These are phyloP conservation scores for Zosterops borbonicus DNA, from an alignment of 2,113 vertebrate genomes.

Conservation along the genomic window DNA sequence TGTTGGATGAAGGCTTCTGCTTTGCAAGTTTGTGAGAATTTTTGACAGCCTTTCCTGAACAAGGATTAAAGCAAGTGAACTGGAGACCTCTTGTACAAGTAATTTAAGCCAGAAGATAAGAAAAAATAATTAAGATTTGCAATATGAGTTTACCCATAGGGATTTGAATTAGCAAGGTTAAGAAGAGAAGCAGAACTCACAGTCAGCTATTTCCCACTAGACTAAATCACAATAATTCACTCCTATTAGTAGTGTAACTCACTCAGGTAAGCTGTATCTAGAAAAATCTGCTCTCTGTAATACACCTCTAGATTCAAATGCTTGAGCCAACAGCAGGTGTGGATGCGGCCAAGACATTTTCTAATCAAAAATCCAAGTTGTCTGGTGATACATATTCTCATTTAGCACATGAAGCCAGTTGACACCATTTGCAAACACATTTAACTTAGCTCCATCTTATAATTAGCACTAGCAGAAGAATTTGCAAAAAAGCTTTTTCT, in stretches of 20 bases:
- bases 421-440: neutral
- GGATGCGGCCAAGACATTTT: neutral
- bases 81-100: neutral
- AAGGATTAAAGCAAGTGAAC: neutral
- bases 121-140: neutral
- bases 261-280: fast-evolving
- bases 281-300: neutral
- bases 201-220: neutral
- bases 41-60: neutral
- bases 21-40: neutral
- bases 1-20: neutral
- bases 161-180: neutral
- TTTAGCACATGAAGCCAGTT: neutral
- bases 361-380: neutral
- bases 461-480: neutral
- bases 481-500: neutral
- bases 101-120: neutral
- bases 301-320: neutral
- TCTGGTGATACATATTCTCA: neutral
- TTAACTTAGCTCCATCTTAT: neutral
- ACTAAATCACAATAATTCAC: neutral
- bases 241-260: neutral
- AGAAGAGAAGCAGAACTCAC: neutral
- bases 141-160: neutral
- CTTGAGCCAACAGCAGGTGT: neutral